Evolutionary conservation across 2,888 invertebrate species (phyloP), one percentile per base, ranked within the genome.

Genomic region (Cerastoderma edule): DNA sequence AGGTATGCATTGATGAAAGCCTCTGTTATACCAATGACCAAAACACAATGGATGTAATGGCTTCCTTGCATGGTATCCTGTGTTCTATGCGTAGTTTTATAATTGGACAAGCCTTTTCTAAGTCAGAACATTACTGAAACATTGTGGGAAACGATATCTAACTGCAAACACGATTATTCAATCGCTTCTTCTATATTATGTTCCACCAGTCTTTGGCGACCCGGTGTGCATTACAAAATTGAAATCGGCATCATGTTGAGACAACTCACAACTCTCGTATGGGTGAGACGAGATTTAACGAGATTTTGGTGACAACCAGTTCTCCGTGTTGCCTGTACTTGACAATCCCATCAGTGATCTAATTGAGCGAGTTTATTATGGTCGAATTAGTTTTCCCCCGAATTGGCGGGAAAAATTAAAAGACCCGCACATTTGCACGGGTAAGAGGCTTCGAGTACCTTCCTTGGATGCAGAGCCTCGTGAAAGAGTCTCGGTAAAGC

Each of bases 281-380:
- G 50, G 50, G 24, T 22, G 50, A 50, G 50, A 50, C 50, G 10
- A 10, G 10, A 22, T 2, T 19, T 50, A 50, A 50, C 50, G 50
- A 50, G 22, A n/a, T 22, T 10, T 22, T 27, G n/a, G 22, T 50
- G 2, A 22, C 2, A 50, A 22, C 22, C 10, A 50, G 24, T 27
- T 50, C 10, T 50, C 16, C n/a, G 50, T 24, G 24, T 50, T 27
- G 19, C 22, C 50, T 50, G 50, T 24, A 50, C 24, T 50, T 50
- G 50, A 50, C 50, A 50, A 10, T 19, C 24, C 24, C 50, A 50
- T 50, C 50, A 50, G 22, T 50, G 50, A 50, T 50, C 50, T n/a
- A 50, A 50, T 50, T 50, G 50, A 50, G 22, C 50, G 22, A n/a
- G 50, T 50, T 50, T n/a, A 50, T 50, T 50, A 50, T 50, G n/a